A percentile compares a stretch with the other conserved stretches of the same genome.
These are phyloP conservation scores for Lynx canadensis DNA, from an alignment of 2,113 vertebrate species.

Conservation along the genomic window DNA sequence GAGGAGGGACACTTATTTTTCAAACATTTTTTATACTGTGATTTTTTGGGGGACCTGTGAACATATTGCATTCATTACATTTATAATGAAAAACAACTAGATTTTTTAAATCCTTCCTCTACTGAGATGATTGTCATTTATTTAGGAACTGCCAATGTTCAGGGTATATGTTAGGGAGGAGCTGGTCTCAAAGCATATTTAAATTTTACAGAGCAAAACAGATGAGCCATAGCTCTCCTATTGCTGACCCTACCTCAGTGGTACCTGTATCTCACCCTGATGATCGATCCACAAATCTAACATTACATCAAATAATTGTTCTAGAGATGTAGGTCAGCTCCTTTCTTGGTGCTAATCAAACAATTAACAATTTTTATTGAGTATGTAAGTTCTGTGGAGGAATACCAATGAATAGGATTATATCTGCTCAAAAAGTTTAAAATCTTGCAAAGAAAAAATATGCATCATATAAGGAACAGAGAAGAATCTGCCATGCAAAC, in stretches of 20 bases:
- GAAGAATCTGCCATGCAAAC: constrained; percentile 22
- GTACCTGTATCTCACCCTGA: not conserved
- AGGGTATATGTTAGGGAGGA: not conserved
- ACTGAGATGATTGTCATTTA: not conserved
- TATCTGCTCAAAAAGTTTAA: constrained; percentile 7
- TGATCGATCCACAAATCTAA: not conserved
- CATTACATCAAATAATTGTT: not conserved
- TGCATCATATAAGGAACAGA: not conserved
- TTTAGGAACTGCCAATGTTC: not conserved
- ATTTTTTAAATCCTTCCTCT: not conserved
- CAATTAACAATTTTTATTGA: constrained; percentile 23
- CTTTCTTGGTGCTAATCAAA: not conserved
- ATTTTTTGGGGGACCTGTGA: not conserved
- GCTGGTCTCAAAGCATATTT: not conserved
- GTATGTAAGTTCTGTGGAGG: not conserved
- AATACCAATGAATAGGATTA: not conserved
- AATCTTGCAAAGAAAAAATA: constrained; percentile 36
- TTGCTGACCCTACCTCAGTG: not conserved
- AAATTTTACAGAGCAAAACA: not conserved
- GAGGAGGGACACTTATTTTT: not conserved
- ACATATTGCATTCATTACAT: not conserved
- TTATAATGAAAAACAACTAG: not conserved
- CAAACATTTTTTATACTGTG: not conserved
- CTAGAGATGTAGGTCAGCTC: not conserved
- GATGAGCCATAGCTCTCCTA: not conserved